Conservation (phyloP, 2,113 vertebrate genomes). For the Cranoglanis bouderius region DNA sequence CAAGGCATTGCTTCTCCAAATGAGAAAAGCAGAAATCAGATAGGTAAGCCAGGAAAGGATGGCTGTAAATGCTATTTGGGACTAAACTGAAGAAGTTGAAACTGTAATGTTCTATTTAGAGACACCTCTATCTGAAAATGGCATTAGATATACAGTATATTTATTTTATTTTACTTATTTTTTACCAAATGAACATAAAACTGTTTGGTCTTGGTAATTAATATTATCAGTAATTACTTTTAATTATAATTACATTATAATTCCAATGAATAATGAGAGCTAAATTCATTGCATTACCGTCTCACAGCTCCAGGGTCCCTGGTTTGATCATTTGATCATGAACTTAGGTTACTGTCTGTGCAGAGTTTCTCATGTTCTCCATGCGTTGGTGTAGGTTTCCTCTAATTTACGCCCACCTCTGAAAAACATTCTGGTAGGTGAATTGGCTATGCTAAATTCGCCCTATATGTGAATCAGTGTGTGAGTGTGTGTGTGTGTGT, state of each 20-base stretch:
- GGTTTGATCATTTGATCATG: not conserved
- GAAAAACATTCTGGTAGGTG: not conserved
- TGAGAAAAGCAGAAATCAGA: slow-evolving; percentile 47
- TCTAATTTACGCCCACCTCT: not conserved
- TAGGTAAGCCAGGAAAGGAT: slow-evolving; percentile 9
- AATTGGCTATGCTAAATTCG: not conserved
- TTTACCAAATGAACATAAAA: not conserved
- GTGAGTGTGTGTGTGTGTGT: not conserved
- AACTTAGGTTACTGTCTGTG: not conserved
- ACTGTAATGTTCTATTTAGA: not conserved
- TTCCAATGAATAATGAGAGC: not conserved
- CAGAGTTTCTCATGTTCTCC: not conserved
- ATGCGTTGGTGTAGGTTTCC: not conserved
- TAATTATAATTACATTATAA: too few species aligned
- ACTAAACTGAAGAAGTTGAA: not conserved
- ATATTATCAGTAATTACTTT: not conserved
- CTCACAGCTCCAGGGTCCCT: not conserved
- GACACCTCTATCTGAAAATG: not conserved
- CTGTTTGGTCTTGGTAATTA: not conserved
- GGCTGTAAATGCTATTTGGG: slow-evolving; percentile 3
- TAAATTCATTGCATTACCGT: not conserved
- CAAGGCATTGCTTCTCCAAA: slow-evolving; percentile 10
- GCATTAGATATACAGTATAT: not conserved
- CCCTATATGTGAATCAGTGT: not conserved
- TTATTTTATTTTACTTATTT: not conserved